phyloP scores from a whole-genome alignment of 2,888 invertebrate species.

The Chaitophorus viminalis region DNA sequence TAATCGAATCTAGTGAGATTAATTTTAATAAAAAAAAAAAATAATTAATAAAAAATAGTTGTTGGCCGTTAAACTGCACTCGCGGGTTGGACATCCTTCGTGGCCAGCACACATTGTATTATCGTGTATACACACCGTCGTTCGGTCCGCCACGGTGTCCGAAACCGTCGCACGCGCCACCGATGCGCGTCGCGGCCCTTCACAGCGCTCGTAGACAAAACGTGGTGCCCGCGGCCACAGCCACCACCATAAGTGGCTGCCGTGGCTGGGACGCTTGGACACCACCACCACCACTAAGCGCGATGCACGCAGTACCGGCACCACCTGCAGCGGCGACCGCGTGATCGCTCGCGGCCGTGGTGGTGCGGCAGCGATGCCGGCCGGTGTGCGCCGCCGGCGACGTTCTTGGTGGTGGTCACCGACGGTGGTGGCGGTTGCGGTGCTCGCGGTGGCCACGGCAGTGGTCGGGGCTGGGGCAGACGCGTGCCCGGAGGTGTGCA shows the following conservation, averaged over 20 bases:
- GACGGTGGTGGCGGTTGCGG: background rate
- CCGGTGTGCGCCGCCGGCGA: slow-evolving; percentile 22
- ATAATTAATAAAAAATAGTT: no score
- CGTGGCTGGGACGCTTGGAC: background rate
- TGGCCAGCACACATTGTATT: background rate
- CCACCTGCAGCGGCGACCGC: background rate
- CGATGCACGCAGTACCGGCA: background rate
- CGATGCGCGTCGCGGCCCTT: background rate
- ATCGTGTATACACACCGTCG: background rate
- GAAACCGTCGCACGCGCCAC: background rate
- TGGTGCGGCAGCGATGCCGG: background rate
- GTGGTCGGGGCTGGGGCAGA: slow-evolving; percentile 51
- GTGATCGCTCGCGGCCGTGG: background rate
- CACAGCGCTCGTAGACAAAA: background rate
- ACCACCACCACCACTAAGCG: background rate
- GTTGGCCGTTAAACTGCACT: no score
- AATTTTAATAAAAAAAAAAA: no score
- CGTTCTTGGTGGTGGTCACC: background rate
- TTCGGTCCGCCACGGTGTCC: background rate
- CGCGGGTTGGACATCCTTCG: no score
- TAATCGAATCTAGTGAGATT: no score
- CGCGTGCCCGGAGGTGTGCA: slow-evolving; percentile 79
- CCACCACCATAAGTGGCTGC: background rate
- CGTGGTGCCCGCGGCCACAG: background rate
- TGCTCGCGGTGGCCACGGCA: background rate